A percentile compares a stretch with the other conserved stretches of the same genome.
Evolutionary conservation across 2,113 vertebrate genomes (phyloP).

Genomic region (Takifugu flavidus): DNA sequence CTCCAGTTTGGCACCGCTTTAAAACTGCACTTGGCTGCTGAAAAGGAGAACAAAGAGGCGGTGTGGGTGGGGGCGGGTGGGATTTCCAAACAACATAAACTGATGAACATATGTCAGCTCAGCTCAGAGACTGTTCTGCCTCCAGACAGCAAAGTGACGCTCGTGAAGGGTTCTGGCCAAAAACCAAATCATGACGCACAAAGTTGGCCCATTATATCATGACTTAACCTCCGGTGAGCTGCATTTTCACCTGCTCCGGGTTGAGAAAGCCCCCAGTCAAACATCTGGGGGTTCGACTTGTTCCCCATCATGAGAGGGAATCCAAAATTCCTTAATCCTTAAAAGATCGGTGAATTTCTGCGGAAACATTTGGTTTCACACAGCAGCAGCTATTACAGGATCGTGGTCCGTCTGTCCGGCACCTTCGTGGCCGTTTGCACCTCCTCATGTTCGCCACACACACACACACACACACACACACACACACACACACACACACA

Average conservation of each 20-base stretch:
- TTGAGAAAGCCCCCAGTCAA: not conserved
- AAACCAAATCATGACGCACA: not conserved
- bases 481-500: not conserved
- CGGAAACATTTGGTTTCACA: no score
- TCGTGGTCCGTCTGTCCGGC: no score
- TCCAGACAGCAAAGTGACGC: not conserved
- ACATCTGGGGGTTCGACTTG: no score
- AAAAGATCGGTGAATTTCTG: no score
- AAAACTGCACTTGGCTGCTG: constrained; percentile 10
- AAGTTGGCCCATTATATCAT: not conserved
- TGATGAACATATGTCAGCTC: not conserved
- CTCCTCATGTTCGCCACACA: not conserved
- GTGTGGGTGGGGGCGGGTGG: not conserved
- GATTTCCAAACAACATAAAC: not conserved
- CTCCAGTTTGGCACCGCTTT: constrained; percentile 19
- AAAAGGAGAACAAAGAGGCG: not conserved
- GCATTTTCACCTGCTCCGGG: no score
- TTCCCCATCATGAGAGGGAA: no score
- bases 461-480: not conserved
- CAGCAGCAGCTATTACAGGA: no score
- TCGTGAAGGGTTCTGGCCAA: not conserved
- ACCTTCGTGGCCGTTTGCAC: not conserved
- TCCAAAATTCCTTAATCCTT: no score
- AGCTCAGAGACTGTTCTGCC: not conserved
- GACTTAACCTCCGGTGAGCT: not conserved